Evolutionary conservation across 2,888 invertebrate genomes (phyloP), one percentile per base, ranked within the genome.

Genomic region (Meta bourneti): DNA sequence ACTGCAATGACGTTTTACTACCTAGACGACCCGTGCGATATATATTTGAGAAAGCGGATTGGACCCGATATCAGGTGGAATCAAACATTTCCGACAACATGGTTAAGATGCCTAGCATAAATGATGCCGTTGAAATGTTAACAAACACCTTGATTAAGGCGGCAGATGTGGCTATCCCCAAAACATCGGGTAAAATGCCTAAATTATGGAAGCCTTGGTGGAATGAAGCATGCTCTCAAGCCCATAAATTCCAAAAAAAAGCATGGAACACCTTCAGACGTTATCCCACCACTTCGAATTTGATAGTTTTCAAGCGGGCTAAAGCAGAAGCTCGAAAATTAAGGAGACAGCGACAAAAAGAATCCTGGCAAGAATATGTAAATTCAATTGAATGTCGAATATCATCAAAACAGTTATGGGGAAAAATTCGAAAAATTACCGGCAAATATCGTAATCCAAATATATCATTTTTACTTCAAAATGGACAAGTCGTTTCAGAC

Each of bases 141-240:
- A 77, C n/a, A 7, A 8, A 48, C 6, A 19, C 51, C 7, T 49
- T 77, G 9, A 6, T 77, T 7, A 49, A 13, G 7, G 51, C 51
- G 2, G 49, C 78, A 4, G 16, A 52, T 16, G 6, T 78, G 13
- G 4, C 78, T n/a, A 78, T 78, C 16, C 78, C 78, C 16, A 13
- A n/a, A 78, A 51, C 78, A 6, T 52, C 51, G 19, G 8, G 16
- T 1, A 52, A n/a, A 51, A 19, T 78, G 7, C 78, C 78, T 7
- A 78, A 51, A 51, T 51, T n/a, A 16, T 51, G 49, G 2, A 78
- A 78, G n/a, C 78, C 78, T 6, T 78, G 78, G 78, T 75, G 51
- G 75, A 75, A 48, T 49, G 13, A 75, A 0, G 48, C 34, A 5
- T 75, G 75, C 16, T 11, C 75, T 0, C 11, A 75, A 49, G n/a